Evolutionary conservation across 2,113 vertebrate species (phyloP), one percentile per base, ranked within the genome.

Genomic region (Carlito syrichta): DNA sequence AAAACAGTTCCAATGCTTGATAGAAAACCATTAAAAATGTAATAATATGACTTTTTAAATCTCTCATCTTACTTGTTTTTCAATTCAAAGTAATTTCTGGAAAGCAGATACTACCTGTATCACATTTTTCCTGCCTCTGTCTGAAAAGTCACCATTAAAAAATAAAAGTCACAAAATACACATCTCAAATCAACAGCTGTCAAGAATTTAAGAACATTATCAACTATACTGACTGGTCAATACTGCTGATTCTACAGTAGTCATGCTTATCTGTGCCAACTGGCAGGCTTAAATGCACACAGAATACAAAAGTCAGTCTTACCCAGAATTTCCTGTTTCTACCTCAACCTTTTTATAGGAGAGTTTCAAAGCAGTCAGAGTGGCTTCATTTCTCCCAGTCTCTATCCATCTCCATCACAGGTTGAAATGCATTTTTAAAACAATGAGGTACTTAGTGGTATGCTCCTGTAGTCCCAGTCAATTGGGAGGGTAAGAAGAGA

Each of bases 1-100:
- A 23, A 13, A 2, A 12, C 14, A 45, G 52, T 62, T 66, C 54
- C 54, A 32, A 60, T 43, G 48, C 77, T 62, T 84, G 66, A 73
- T 43, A 19, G 38, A 84, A 95, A 94, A 82, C 56, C 63, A 84
- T 74, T 92, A 56, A 96, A 92, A 95, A 87, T 82, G 23, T 83
- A 82, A 92, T 20, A 19, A 68, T 40, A 30, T n/a, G n/a, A 35
- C 68, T 69, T 93, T 60, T 82, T 5, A 32, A 89, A 69, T 81
- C 83, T 52, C 45, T 52, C 60, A 71, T 23, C 16, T 66, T 74
- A 38, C 35, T 92, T 58, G 25, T 69, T 71, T 79, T 84, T 85
- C 12, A 10, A 66, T 54, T 89, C 23, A 78, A 71, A 92, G 62
- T 74, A 79, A 87, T 11, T 85, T 10, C n/a, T 45, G 7, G 60